Percentiles rank a stretch among this genome's conserved stretches.
Evolutionary conservation across 1,140 invertebrate genomes (phyloP).

Genomic region (Drosophila quadrilineata): DNA sequence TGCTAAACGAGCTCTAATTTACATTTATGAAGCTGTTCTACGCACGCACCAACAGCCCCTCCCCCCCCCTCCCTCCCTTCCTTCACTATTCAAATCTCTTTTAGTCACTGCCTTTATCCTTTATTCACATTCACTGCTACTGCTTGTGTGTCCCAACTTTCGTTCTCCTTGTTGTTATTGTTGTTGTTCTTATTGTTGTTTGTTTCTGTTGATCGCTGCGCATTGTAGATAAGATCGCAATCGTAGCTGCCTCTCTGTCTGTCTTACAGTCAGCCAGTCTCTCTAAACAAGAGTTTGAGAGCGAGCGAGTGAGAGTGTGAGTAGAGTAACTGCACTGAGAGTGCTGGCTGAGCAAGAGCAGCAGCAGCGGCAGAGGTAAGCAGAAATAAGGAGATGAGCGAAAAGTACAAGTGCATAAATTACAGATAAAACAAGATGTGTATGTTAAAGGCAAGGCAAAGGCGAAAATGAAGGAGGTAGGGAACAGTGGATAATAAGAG

Average conservation of each 20-base stretch:
- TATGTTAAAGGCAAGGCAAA: conserved; percentile 25
- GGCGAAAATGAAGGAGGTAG: conserved; percentile 7
- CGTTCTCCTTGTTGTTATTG: conserved; percentile 13
- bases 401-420: conserved; percentile 79
- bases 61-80: not conserved
- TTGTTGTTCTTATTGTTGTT: conserved; percentile 35
- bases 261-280: conserved; percentile 34
- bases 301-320: conserved; percentile 37
- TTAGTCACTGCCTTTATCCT: conserved; percentile 18
- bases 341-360: conserved; percentile 29
- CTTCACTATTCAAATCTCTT: not conserved
- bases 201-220: conserved; percentile 55
- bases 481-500: not conserved
- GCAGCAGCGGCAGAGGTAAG: conserved; percentile 7
- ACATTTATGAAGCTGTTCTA: conserved; percentile 81
- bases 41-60: conserved; percentile 58
- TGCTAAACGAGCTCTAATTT: conserved; percentile 81
- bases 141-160: conserved; percentile 67
- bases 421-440: conserved; percentile 73
- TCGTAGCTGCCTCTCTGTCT: conserved; percentile 51
- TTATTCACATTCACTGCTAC: not conserved
- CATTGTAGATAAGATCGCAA: conserved; percentile 75
- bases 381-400: conserved; percentile 55
- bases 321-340: conserved; percentile 52
- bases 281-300: conserved; percentile 6